Base-by-base conservation (phyloP, 2,888 invertebrate species). In the Fragum whitleyi region DNA sequence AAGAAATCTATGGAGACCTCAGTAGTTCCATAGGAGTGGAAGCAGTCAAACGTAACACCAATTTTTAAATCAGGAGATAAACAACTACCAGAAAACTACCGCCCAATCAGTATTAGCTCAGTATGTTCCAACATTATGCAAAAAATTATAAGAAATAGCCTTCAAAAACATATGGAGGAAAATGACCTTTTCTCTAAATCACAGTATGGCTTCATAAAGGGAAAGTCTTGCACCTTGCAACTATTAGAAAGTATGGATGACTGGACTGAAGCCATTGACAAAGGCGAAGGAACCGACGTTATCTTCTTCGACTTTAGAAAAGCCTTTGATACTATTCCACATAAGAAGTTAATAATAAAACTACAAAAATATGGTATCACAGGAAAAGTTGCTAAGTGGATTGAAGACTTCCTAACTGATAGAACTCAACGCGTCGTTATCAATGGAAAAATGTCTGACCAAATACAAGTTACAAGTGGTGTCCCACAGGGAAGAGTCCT, bases 401-500 rank as follows among this genome's bases (percentile, higher is more conserved):
- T 62, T 14, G 16, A 42, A 7, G n/a, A 47, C 32, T 76, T 76
- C 36, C 19, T 76, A 23, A 19, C 11, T 0, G 32, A 51, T 29
- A 59, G 70, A 47, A 29, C 9, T 11, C 76, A 76, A 47, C 1
- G 21, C 19, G 61, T 76, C 6, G 5, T 21, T 1, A 19, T 70
- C 7, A 51, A 32, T 29, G 26, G 23, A 14, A n/a, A 28, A 19
- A 0, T 1, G 7, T 76, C 70, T 16, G 26, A 42, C 9, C 16
- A 16, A 23, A 5, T n/a, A 2, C 7, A n/a, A 19, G 75, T 68
- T 0, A 29, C 9, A 1, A 36, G 39, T 42, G 75, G 68, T 7
- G 28, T 75, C 26, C 68, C 75, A 3, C 74, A 74, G n/a, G 74
- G 74, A 1, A 23, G 6, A 23, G 55, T 74, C 23, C n/a, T 74